A percentile compares a stretch with the other conserved stretches of the same genome.
These are phyloP conservation scores for Siderastrea radians DNA, from an alignment of 92 coral and sea anemone species.

Conservation along the genomic window DNA sequence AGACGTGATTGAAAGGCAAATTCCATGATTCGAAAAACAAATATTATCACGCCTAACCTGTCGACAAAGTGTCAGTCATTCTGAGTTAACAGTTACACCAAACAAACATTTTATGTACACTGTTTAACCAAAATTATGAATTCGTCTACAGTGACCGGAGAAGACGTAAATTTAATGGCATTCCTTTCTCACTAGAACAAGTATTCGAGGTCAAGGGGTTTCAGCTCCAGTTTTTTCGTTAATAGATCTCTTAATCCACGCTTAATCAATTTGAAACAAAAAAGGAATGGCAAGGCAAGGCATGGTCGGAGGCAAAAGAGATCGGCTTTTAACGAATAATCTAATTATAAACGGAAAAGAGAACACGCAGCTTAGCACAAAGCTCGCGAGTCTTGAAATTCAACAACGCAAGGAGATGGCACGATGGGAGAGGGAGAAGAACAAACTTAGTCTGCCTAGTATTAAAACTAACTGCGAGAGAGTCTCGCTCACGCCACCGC, in stretches of 20 bases:
- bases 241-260: background rate
- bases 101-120: conserved; percentile 4
- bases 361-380: conserved; percentile 4
- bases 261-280: background rate
- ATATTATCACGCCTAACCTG: conserved; percentile 7
- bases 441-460: conserved; percentile 33
- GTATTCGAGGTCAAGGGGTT: conserved; percentile 12
- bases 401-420: conserved; percentile 37
- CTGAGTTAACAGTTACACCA: background rate
- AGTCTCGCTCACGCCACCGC: conserved; percentile 6
- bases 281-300: conserved; percentile 27
- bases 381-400: conserved; percentile 35
- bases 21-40: conserved; percentile 8
- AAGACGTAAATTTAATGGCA: conserved; percentile 14
- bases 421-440: conserved; percentile 37
- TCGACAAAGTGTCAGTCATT: conserved; percentile 5
- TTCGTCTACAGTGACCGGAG: background rate
- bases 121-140: conserved; percentile 1
- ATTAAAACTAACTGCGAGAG: conserved; percentile 9
- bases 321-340: conserved; percentile 8
- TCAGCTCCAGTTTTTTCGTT: background rate
- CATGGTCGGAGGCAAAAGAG: conserved; percentile 15
- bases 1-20: background rate
- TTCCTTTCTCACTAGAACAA: conserved; percentile 41
- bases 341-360: conserved; percentile 20